Evolutionary conservation across 2,113 vertebrate genomes (phyloP).

Genomic region (Forbesichthys agassizii): DNA sequence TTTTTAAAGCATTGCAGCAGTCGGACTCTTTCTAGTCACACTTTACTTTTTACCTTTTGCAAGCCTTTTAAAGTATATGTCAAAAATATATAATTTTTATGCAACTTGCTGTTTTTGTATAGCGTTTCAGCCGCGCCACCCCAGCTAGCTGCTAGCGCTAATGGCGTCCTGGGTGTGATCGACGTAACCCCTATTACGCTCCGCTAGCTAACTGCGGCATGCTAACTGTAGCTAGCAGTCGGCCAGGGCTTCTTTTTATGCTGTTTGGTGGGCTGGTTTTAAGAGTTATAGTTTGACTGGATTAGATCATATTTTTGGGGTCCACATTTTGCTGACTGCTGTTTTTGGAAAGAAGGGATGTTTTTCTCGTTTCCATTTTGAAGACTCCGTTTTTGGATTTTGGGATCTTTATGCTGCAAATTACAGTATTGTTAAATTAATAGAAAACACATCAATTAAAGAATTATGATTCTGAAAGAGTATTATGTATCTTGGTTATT

Average conservation of each 20-base stretch:
- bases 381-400: conserved; percentile 30
- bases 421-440: conserved; percentile 34
- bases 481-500: conserved; percentile 40
- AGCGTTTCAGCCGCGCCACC: conserved; percentile 35
- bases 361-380: conserved; percentile 4
- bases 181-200: too few relatives aligned
- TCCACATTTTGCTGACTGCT: conserved; percentile 32
- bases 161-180: too few relatives aligned
- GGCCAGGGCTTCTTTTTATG: neutral
- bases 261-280: neutral
- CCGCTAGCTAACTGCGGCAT: too few relatives aligned
- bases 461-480: conserved; percentile 45
- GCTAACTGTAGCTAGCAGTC: too few relatives aligned
- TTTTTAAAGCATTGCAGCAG: conserved; percentile 18
- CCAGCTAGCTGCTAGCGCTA: conserved; percentile 39
- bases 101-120: conserved; percentile 58
- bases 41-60: conserved; percentile 38
- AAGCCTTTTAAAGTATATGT: conserved; percentile 40
- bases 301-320: conserved; percentile 44
- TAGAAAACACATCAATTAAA: conserved; percentile 46
- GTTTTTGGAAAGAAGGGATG: conserved; percentile 32
- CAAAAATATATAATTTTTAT: conserved; percentile 20
- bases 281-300: conserved; percentile 41
- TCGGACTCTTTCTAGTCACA: conserved; percentile 37
- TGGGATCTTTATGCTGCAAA: conserved; percentile 27